Base-by-base conservation (phyloP, 2,888 invertebrate genomes). In the Leptodirus hochenwartii region DNA sequence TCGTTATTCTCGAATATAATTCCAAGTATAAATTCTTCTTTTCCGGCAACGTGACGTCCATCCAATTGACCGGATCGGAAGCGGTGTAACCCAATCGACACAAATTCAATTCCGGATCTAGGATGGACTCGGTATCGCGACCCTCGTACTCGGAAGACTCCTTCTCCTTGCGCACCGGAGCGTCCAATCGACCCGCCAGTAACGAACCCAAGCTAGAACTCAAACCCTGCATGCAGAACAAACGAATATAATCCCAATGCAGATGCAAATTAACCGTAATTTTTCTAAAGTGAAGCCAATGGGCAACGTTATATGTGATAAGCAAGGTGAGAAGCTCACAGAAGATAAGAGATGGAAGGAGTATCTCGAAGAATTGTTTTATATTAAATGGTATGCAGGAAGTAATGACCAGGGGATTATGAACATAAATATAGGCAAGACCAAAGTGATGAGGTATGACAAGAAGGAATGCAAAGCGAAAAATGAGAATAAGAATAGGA, bases 11-110 rank as follows among this genome's bases (percentile, higher is more conserved):
- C 16, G 64, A 58, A 41, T 66, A 67, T 36, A 75, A 58, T 43
- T 73, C 71, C 43, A 69, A 61, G 49, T 68, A 71, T 17, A 75
- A 49, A 46, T 75, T 72, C 39, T 63, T 66, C 51, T 75, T 76
- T 41, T 69, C 67, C 0, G 74, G 75, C 22, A 74, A 47, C 30
- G 61, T 59, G 9, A 74, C 59, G 35, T 62, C 59, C 37, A 60
- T 56, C 73, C 75, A 76, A 43, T 69, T 65, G 31, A 75, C 65
- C 1, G 64, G 60, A 28, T 65, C 64, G 2, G 60, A 56, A 8
- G 51, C 42, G 4, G 57, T 59, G 41, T 71, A 71, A 3, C 73
- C 73, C 1, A 70, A 54, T 34, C 66, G 64, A 17, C 46, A 46
- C 29, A 69, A 50, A 40, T 63, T 59, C 41, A 63, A 53, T 32